A percentile compares a stretch with the other conserved stretches of the same genome.
phyloP scores from a whole-genome alignment of 1,140 invertebrate species.

The Gonioctena quinquepunctata region DNA sequence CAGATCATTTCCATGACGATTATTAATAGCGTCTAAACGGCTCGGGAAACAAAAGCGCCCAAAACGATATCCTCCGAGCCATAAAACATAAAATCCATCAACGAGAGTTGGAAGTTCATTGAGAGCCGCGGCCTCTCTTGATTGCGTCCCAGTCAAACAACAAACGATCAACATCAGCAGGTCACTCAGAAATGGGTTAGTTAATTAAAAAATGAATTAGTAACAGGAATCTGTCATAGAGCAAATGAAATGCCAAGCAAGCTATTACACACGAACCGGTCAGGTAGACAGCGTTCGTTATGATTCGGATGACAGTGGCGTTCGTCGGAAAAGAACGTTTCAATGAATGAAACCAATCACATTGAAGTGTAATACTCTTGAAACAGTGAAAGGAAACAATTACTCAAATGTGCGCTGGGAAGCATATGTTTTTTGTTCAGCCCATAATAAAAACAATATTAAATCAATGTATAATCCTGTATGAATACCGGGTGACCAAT shows the following conservation, averaged over 20 bases:
- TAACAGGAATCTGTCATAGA: constrained; percentile 52
- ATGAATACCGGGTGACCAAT: no score
- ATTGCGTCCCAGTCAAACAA: constrained; percentile 13
- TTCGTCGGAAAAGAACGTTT: neutral
- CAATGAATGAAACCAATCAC: no score
- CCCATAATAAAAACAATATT: no score
- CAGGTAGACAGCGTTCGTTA: constrained; percentile 38
- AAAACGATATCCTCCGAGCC: constrained; percentile 24
- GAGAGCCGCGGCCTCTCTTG: constrained; percentile 19
- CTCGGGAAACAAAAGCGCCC: constrained; percentile 17
- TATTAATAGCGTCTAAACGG: constrained; percentile 20
- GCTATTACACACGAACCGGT: constrained; percentile 41
- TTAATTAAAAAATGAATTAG: constrained; percentile 54
- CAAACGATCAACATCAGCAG: constrained; percentile 29
- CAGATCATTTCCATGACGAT: constrained; percentile 18
- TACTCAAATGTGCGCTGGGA: no score
- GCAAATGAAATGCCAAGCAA: constrained; percentile 49
- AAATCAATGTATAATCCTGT: no score
- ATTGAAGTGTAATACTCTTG: no score
- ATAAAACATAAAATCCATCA: constrained; percentile 39
- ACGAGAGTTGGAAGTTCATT: constrained; percentile 31
- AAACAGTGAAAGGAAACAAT: no score
- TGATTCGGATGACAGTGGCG: constrained; percentile 13
- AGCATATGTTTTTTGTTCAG: no score
- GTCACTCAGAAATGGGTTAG: constrained; percentile 39